These are phyloP conservation scores for Apantesis nais DNA, from an alignment of 2,888 invertebrate species.

Conservation along the genomic window DNA sequence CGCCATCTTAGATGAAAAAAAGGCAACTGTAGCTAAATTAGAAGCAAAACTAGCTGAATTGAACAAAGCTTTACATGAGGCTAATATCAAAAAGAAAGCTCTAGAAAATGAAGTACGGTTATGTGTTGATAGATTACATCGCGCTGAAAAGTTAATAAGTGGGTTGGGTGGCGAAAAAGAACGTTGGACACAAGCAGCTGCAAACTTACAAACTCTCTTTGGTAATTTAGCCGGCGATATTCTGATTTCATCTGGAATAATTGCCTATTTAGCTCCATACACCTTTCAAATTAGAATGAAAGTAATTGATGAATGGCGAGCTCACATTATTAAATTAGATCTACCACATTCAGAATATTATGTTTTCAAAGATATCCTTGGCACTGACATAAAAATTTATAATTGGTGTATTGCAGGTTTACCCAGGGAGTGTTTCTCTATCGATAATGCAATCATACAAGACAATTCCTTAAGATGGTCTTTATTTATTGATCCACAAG, in stretches of 20 bases:
- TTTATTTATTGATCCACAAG: slow-evolving; percentile 93
- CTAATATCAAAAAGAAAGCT: slow-evolving; percentile 88
- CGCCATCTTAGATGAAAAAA: slow-evolving; percentile 93
- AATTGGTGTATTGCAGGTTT: slow-evolving; percentile 93
- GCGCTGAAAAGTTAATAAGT: slow-evolving; percentile 95
- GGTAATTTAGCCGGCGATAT: slow-evolving; percentile 96
- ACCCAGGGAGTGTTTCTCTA: slow-evolving; percentile 92
- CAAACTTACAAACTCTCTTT: slow-evolving; percentile 89
- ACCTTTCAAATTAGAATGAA: slow-evolving; percentile 88
- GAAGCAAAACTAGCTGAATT: slow-evolving; percentile 91
- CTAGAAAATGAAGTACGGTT: slow-evolving; percentile 90
- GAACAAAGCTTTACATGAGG: slow-evolving; percentile 88
- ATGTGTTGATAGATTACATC: slow-evolving; percentile 92
- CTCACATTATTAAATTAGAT: slow-evolving; percentile 86
- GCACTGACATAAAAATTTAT: slow-evolving; percentile 94
- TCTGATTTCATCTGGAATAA: slow-evolving; percentile 94
- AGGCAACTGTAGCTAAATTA: slow-evolving; percentile 90
- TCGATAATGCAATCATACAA: slow-evolving; percentile 94
- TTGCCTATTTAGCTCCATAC: slow-evolving; percentile 95
- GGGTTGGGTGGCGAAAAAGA: slow-evolving; percentile 95
- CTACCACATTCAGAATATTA: slow-evolving; percentile 93
- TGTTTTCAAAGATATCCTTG: slow-evolving; percentile 90
- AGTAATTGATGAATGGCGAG: slow-evolving; percentile 89
- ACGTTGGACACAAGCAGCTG: slow-evolving; percentile 93
- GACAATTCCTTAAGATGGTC: slow-evolving; percentile 92